These are phyloP conservation scores for Brachionus calyciflorus DNA, from an alignment of 1,140 invertebrate species.

Conservation along the genomic window DNA sequence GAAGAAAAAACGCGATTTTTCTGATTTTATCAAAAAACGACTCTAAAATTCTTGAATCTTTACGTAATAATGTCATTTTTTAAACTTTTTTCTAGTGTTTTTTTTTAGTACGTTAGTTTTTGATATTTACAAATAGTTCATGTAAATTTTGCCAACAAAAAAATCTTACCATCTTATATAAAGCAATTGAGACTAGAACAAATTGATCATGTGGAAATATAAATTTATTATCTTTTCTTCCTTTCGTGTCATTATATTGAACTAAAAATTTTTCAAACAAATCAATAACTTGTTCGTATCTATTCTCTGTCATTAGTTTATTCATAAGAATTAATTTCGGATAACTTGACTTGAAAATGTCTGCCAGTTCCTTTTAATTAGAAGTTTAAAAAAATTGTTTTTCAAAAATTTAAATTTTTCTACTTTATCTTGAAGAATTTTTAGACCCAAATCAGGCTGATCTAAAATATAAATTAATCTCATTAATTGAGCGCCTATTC, in stretches of 20 bases:
- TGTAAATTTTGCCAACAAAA: neutral
- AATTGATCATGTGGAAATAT: conserved; percentile 34
- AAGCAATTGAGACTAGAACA: neutral
- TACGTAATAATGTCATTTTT: no score
- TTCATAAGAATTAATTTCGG: conserved; percentile 37
- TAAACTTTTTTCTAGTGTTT: no score
- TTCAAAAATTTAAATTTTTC: neutral
- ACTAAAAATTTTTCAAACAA: conserved; percentile 10
- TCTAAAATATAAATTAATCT: conserved; percentile 14
- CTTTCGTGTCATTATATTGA: neutral
- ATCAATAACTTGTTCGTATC: conserved; percentile 4
- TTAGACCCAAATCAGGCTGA: neutral
- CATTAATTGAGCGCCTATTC: conserved; percentile 25
- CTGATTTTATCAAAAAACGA: no score
- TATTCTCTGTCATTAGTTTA: conserved; percentile 28
- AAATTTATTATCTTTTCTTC: neutral
- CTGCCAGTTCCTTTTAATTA: neutral
- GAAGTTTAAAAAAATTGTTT: neutral
- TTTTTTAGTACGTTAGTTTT: no score
- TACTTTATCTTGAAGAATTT: conserved; percentile 22
- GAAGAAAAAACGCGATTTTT: no score
- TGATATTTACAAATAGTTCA: neutral
- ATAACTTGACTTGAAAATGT: conserved; percentile 13
- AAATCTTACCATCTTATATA: neutral
- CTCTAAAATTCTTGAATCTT: no score